phyloP scores from a whole-genome alignment of 2,888 invertebrate genomes.

The Drosophila koepferae region DNA sequence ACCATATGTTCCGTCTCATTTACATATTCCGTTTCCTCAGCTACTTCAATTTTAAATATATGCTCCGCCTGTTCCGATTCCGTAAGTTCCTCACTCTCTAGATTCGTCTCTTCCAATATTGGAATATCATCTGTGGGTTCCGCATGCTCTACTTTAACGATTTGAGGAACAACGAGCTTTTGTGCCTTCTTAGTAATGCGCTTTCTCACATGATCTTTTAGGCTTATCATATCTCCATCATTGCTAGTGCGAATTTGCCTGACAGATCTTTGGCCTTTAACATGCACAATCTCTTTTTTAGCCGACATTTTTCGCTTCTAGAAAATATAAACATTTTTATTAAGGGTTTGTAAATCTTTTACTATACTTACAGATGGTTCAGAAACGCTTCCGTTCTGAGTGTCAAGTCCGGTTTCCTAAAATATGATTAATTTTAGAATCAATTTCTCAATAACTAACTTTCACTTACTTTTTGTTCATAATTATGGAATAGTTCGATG shows the following conservation, averaged over 20 bases:
- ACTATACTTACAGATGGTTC: constrained; percentile 5
- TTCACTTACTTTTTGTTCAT: constrained; percentile 25
- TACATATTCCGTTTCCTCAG: neutral
- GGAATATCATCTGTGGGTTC: neutral
- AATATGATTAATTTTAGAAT: neutral
- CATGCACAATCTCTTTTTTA: neutral
- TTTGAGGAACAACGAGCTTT: neutral
- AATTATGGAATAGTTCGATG: constrained; percentile 35
- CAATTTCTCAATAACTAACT: neutral
- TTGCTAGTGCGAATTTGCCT: constrained; percentile 2
- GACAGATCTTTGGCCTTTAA: neutral
- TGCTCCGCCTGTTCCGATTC: neutral
- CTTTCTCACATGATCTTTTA: constrained; percentile 11
- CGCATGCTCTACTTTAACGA: neutral
- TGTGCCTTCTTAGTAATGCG: constrained; percentile 4
- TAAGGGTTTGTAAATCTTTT: neutral
- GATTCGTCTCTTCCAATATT: neutral
- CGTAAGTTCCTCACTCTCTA: too few relatives aligned
- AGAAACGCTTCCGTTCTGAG: neutral
- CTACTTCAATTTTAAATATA: neutral
- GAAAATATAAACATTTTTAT: neutral
- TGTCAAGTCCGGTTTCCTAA: neutral
- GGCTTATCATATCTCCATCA: constrained; percentile 9
- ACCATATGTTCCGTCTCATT: neutral
- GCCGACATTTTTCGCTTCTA: constrained; percentile 7